Percentiles rank a stretch among this genome's conserved stretches.
Conservation (phyloP, 2,797 vertebrate species). For the Rhyacichthys aspro region DNA sequence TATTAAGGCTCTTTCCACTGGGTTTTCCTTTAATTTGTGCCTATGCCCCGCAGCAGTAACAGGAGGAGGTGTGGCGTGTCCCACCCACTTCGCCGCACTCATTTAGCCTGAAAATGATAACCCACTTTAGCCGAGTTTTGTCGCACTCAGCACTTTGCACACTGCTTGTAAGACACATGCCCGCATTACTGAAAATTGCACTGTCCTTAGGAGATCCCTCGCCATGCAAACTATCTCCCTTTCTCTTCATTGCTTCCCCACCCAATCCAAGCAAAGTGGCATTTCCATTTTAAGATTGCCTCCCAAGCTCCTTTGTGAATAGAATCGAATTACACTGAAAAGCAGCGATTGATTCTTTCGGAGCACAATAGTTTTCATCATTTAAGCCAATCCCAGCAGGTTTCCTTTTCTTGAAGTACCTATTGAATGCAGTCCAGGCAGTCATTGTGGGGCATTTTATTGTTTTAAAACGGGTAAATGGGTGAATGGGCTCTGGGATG, state of each 20-base stretch:
- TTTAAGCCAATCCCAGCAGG: constrained; percentile 76
- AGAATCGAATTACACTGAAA: constrained; percentile 80
- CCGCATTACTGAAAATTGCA: constrained; percentile 54
- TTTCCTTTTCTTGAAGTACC: constrained; percentile 65
- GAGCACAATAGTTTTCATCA: constrained; percentile 80
- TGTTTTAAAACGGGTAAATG: constrained; percentile 73
- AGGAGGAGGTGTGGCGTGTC: constrained; percentile 19
- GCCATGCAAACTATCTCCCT: constrained; percentile 56
- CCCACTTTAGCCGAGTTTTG: constrained; percentile 48
- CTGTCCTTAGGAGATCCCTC: constrained; percentile 47
- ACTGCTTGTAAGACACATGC: constrained; percentile 37
- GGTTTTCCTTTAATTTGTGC: constrained; percentile 7
- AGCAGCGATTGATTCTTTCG: constrained; percentile 81
- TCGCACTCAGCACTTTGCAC: constrained; percentile 54
- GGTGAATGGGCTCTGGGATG: constrained; percentile 60
- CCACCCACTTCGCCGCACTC: constrained; percentile 39
- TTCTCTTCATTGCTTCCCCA: constrained; percentile 35
- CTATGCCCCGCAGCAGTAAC: not conserved
- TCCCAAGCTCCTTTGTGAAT: constrained; percentile 78
- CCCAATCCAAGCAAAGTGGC: constrained; percentile 67
- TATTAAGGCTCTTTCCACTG: not conserved
- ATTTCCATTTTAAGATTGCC: constrained; percentile 84
- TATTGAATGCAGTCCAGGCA: constrained; percentile 71
- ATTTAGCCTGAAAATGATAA: constrained; percentile 55
- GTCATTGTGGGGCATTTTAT: constrained; percentile 69